These are phyloP conservation scores for Lanius collurio DNA, from an alignment of 2,113 vertebrate species.

Conservation along the genomic window DNA sequence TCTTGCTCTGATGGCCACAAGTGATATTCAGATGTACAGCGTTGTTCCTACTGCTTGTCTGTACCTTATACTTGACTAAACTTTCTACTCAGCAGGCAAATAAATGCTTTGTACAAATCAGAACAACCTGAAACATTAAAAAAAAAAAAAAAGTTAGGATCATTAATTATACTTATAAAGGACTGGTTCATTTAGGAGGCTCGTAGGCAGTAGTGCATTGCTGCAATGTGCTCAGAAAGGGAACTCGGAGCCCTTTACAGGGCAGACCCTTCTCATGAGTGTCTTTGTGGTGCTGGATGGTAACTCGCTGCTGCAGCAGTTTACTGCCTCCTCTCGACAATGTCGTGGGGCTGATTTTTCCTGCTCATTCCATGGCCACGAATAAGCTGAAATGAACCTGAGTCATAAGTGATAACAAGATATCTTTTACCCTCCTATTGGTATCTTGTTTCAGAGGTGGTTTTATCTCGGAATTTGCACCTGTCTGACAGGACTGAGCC, in stretches of 20 bases:
- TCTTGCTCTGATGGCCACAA: neutral
- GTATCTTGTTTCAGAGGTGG: neutral
- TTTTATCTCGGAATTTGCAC: neutral
- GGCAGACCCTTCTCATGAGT: too few species aligned
- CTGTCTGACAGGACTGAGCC: neutral
- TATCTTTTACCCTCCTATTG: too few species aligned
- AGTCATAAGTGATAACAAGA: neutral
- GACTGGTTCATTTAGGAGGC: neutral
- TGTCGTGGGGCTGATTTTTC: neutral
- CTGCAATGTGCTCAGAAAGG: neutral
- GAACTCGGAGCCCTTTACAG: neutral
- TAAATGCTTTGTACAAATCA: neutral
- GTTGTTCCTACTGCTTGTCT: neutral
- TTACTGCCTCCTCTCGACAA: neutral
- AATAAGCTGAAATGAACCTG: neutral
- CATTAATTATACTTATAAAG: neutral
- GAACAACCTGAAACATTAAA: neutral
- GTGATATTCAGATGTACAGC: neutral
- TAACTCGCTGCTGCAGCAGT: neutral
- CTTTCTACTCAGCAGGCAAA: neutral
- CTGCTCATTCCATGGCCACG: neutral
- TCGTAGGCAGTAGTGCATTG: rapidly evolving
- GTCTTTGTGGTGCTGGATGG: neutral
- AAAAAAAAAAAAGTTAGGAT: neutral
- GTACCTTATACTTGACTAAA: neutral